These are phyloP conservation scores for Epinephelus cyanopodus DNA, from an alignment of 2,113 vertebrate species.

Conservation along the genomic window DNA sequence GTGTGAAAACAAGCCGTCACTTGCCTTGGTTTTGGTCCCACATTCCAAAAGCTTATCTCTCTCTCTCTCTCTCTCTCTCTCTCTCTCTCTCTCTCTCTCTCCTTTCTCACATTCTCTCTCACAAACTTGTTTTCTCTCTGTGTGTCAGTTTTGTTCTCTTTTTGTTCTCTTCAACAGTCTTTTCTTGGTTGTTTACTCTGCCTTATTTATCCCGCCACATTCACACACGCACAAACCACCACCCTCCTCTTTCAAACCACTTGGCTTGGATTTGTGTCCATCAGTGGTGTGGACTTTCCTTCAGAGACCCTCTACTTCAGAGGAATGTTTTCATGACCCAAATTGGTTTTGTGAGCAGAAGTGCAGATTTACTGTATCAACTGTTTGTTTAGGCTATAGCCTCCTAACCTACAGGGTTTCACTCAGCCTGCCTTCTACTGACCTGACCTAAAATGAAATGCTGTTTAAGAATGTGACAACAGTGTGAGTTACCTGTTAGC, in stretches of 20 bases:
- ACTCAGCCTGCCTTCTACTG: neutral
- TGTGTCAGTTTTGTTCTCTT: too few species aligned
- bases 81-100: slow-evolving; percentile 7
- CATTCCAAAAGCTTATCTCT: neutral
- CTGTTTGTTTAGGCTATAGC: neutral
- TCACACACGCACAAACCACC: neutral
- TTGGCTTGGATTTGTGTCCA: slow-evolving; percentile 18
- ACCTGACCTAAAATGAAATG: too few species aligned
- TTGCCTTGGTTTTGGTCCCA: neutral
- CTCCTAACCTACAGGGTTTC: neutral
- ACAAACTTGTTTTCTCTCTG: neutral
- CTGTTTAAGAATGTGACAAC: too few species aligned
- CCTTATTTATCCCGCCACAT: neutral
- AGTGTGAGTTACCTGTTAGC: neutral
- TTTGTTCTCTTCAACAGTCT: neutral
- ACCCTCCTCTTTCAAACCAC: neutral
- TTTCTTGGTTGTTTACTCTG: slow-evolving; percentile 19
- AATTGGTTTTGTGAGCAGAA: neutral
- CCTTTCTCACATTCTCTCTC: neutral
- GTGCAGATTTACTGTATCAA: neutral
- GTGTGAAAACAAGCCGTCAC: neutral
- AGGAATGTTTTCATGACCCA: slow-evolving; percentile 31
- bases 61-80: neutral
- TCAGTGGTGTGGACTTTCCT: neutral
- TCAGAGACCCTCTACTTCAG: neutral